Evolutionary conservation across 2,113 vertebrate genomes (phyloP).

Genomic region (Platichthys flesus): DNA sequence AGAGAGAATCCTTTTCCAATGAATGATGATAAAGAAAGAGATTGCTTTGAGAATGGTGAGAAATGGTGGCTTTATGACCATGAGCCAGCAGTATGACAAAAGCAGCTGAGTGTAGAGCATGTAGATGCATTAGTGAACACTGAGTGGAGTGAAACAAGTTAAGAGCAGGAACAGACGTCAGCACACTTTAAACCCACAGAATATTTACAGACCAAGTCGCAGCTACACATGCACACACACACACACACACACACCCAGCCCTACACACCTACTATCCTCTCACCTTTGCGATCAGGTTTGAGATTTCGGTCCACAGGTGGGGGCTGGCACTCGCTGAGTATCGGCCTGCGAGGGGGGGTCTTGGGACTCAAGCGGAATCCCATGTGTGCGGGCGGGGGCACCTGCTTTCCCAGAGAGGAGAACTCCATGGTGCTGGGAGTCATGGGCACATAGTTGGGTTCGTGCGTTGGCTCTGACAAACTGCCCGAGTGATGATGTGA

Average conservation of each 20-base stretch:
- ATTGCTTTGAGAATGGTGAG: neutral
- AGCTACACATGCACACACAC: slow-evolving; percentile 36
- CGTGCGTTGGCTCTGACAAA: slow-evolving; percentile 90
- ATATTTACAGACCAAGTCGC: slow-evolving; percentile 3
- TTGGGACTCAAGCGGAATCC: slow-evolving; percentile 97
- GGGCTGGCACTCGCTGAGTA: slow-evolving; percentile 92
- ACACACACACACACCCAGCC: neutral
- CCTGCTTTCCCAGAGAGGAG: slow-evolving; percentile 96
- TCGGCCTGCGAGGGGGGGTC: slow-evolving; percentile 92
- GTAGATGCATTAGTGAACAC: slow-evolving; percentile 44
- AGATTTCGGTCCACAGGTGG: slow-evolving; percentile 98
- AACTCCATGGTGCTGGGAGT: slow-evolving; percentile 96
- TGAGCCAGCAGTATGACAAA: slow-evolving; percentile 65
- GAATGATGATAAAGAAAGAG: slow-evolving; percentile 15
- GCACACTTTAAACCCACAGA: slow-evolving; percentile 19
- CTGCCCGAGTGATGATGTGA: slow-evolving; percentile 93
- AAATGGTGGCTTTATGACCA: slow-evolving; percentile 51
- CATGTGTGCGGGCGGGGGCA: slow-evolving; percentile 98
- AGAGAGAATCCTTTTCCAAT: slow-evolving; percentile 3
- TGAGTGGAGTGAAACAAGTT: slow-evolving; percentile 36
- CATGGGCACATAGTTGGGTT: slow-evolving; percentile 98
- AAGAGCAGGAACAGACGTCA: slow-evolving; percentile 23
- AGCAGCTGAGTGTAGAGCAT: slow-evolving; percentile 37
- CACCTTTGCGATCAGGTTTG: slow-evolving; percentile 99
- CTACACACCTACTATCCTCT: slow-evolving; percentile 50